These are phyloP conservation scores for Denticeps clupeoides DNA, from an alignment of 2,797 vertebrate genomes.

Conservation along the genomic window DNA sequence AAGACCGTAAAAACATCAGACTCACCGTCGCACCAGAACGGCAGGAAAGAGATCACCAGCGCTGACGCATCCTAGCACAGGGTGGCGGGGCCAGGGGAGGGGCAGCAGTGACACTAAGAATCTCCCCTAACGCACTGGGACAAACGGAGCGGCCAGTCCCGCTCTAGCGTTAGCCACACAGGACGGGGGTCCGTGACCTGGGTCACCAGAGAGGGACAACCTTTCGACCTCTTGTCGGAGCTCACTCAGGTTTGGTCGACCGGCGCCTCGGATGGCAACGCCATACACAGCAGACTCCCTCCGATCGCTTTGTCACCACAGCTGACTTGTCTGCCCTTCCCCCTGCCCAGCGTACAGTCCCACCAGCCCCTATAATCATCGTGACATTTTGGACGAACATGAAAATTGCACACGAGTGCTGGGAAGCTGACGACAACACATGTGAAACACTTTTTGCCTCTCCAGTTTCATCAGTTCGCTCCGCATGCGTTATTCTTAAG, in stretches of 20 bases:
- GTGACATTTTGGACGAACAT: too few relatives aligned
- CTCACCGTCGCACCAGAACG: constrained; percentile 49
- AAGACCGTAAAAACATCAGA: constrained; percentile 63
- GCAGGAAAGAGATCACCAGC: constrained; percentile 56
- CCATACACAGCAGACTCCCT: neutral
- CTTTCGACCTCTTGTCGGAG: constrained; percentile 1
- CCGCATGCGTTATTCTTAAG: too few relatives aligned
- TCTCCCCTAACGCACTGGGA: constrained; percentile 11
- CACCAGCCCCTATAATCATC: too few relatives aligned
- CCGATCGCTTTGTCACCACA: constrained; percentile 1
- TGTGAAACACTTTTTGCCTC: too few relatives aligned
- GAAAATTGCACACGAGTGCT: too few relatives aligned
- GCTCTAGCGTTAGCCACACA: too few relatives aligned
- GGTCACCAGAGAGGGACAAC: neutral
- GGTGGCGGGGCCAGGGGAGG: constrained; percentile 52
- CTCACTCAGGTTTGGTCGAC: neutral
- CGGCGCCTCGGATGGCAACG: neutral
- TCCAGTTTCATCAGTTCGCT: too few relatives aligned
- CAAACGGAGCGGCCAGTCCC: too few relatives aligned
- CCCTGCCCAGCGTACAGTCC: too few relatives aligned
- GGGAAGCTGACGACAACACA: too few relatives aligned
- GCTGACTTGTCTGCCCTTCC: neutral
- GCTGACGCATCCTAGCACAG: constrained; percentile 61
- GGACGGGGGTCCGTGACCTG: too few relatives aligned
- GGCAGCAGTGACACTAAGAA: constrained; percentile 40